Evolutionary conservation across 2,888 invertebrate genomes (phyloP).

Genomic region (Ichneumoninae sp.): DNA sequence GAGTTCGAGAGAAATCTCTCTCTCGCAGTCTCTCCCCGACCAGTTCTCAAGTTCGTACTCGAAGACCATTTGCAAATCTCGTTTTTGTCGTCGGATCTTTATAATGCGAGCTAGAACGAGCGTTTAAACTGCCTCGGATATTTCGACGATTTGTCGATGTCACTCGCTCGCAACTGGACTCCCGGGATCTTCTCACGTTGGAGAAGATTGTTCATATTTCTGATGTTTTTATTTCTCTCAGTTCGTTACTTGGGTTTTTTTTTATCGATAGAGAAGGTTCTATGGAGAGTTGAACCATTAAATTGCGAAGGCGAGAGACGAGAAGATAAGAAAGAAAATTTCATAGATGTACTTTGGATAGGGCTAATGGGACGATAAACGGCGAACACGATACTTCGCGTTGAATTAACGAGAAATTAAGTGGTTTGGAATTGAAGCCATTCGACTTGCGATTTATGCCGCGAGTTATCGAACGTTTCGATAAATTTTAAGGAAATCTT

Average conservation of each 20-base stretch:
- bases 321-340: conserved; percentile 36
- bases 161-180: not conserved
- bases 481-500: not conserved
- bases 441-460: not conserved
- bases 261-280: not conserved
- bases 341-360: conserved; percentile 40
- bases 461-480: not conserved
- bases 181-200: conserved; percentile 13
- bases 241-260: not conserved
- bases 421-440: not conserved
- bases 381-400: conserved; percentile 39
- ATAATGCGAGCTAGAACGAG: conserved; percentile 52
- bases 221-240: not conserved
- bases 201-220: conserved; percentile 2
- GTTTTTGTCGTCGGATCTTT: conserved; percentile 21
- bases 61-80: conserved; percentile 10
- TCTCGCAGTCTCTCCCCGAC: conserved; percentile 38
- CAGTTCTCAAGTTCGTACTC: conserved; percentile 38
- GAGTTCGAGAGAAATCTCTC: conserved; percentile 36
- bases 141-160: conserved; percentile 54
- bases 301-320: conserved; percentile 14
- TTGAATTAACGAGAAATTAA: conserved; percentile 43
- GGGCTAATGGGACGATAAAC: conserved; percentile 34
- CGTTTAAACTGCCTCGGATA: conserved; percentile 14
- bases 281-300: conserved; percentile 18